Evolutionary conservation across 2,888 invertebrate species (phyloP).

Genomic region (Lampropteryx suffumata): DNA sequence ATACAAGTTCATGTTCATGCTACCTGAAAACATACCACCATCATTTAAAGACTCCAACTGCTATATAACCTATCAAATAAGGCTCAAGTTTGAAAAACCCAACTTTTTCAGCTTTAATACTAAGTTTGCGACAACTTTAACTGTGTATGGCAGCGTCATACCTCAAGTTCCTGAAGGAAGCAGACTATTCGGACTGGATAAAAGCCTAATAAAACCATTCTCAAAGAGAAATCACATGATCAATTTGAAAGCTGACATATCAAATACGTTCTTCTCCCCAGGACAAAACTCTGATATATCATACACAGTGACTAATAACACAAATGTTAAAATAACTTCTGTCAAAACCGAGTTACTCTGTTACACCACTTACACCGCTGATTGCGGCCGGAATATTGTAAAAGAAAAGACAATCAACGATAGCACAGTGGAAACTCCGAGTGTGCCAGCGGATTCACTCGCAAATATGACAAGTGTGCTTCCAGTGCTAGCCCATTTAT

Average conservation of each 20-base stretch:
- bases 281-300: slow-evolving; percentile 26
- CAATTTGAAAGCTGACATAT: slow-evolving; percentile 26
- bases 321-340: slow-evolving; percentile 26
- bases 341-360: slow-evolving; percentile 32
- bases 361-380: slow-evolving; percentile 29
- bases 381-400: slow-evolving; percentile 19
- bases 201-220: slow-evolving; percentile 33
- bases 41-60: slow-evolving; percentile 29
- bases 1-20: slow-evolving; percentile 30
- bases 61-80: slow-evolving; percentile 34
- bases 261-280: slow-evolving; percentile 25
- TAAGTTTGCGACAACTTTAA: slow-evolving; percentile 28
- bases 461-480: slow-evolving; percentile 25
- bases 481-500: slow-evolving; percentile 30
- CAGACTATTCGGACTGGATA: slow-evolving; percentile 29
- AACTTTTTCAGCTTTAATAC: slow-evolving; percentile 31
- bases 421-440: slow-evolving; percentile 24
- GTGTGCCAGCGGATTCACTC: slow-evolving; percentile 28
- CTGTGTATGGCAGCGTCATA: slow-evolving; percentile 30
- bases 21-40: slow-evolving; percentile 39
- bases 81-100: slow-evolving; percentile 31
- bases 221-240: slow-evolving; percentile 31
- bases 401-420: slow-evolving; percentile 15
- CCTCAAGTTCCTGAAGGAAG: slow-evolving; percentile 22
- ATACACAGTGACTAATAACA: slow-evolving; percentile 31